Evolutionary conservation across 2,113 vertebrate genomes (phyloP).

Genomic region (Myotis brandtii): DNA sequence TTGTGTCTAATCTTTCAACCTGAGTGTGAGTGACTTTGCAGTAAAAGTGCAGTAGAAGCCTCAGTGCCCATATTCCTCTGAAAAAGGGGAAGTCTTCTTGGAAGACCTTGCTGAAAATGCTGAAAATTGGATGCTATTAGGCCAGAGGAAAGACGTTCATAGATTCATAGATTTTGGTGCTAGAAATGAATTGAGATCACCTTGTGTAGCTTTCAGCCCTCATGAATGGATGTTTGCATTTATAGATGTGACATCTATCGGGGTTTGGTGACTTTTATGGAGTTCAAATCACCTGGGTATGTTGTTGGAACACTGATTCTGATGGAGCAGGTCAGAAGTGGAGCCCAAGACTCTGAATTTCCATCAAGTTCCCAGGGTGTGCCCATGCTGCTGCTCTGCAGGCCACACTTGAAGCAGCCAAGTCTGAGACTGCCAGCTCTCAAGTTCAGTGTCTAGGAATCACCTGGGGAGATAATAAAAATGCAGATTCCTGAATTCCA

Average conservation of each 20-base stretch:
- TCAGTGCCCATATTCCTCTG: not conserved
- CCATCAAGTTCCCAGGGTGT: not conserved
- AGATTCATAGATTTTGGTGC: not conserved
- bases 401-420: not conserved
- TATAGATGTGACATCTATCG: not conserved
- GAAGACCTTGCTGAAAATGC: not conserved
- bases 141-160: not conserved
- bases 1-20: not conserved
- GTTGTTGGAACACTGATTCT: not conserved
- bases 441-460: not conserved
- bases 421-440: not conserved
- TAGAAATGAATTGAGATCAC: not conserved
- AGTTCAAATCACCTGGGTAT: not conserved
- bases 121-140: not conserved
- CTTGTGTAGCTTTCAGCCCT: not conserved
- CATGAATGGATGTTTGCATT: not conserved
- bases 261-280: not conserved
- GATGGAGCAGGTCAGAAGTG: not conserved
- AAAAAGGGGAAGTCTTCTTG: not conserved
- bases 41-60: not conserved
- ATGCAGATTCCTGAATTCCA: not conserved
- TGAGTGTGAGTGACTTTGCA: not conserved
- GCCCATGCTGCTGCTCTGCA: not conserved
- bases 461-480: not conserved
- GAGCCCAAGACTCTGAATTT: not conserved